Base-by-base conservation (phyloP, 2,113 vertebrate genomes). In the Lanius collurio region DNA sequence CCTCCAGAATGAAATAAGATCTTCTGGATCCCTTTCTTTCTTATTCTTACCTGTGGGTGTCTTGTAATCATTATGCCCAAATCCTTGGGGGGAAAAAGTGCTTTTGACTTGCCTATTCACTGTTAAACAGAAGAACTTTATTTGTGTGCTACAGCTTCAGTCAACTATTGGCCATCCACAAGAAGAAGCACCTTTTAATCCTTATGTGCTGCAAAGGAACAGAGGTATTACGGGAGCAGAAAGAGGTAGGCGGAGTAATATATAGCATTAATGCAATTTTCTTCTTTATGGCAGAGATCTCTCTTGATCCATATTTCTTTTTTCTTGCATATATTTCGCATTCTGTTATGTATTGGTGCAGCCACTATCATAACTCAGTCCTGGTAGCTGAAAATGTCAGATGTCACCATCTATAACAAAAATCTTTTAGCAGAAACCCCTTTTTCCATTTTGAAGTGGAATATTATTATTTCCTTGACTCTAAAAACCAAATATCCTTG, bases 101-200 rank as follows among this genome's bases (percentile, higher is more conserved):
- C 15, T 75, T 35, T 73, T 42, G 28, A 41, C 11, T 52, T 26
- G 27, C 7, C 10, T 47, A 13, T 65, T 37, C 2, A 3, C 49
- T 83, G 42, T 15, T 74, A 74, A 90, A 91, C 19, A 70, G 62
- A 93, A 93, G 50, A 74, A 9, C 16, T 89, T 46, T 60, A 5
- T 92, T 84, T 96, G 13, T 97, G 33, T 97, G 37, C 84, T 83
- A 42, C 81, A 98, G 98, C 4, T 73, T 37, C 30, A 96, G 41
- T 5, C 93, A 8, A 22, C 96, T 63, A 59, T 78, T 7, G 59
- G 77, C 50, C 94, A 35, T 41, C 52, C 82, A 71, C 27, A 81
- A 5, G 97, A 97, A 52, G 98, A 95, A 23, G 75, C 63, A 52
- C 69, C 94, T 30, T 97, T 95, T 84, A 98, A 98, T 62, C 97